These are phyloP conservation scores for Zapornia atra DNA, from an alignment of 2,113 vertebrate species.

Conservation along the genomic window DNA sequence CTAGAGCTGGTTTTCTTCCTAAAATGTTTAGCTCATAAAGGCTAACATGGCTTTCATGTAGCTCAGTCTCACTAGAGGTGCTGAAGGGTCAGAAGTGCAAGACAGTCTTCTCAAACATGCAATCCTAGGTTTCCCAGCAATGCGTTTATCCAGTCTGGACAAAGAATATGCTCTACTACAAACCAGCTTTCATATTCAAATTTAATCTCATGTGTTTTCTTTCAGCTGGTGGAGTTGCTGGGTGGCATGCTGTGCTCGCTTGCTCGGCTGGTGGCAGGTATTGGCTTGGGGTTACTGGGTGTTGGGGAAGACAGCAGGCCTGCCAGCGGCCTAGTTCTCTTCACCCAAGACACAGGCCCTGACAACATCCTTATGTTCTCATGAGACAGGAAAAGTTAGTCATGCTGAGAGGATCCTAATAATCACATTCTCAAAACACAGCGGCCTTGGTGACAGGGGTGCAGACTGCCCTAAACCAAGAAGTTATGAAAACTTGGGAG, in stretches of 20 bases:
- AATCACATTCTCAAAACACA: too few species aligned
- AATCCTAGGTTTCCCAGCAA: background rate
- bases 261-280: background rate
- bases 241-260: background rate
- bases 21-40: background rate
- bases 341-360: too few species aligned
- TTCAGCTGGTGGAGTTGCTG: background rate
- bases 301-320: too few species aligned
- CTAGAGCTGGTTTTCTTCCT: background rate
- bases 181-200: background rate
- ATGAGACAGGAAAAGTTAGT: too few species aligned
- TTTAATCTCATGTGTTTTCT: accelerated
- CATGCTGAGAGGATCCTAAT: too few species aligned
- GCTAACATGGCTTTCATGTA: background rate
- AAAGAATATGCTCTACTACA: background rate
- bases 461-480: too few species aligned
- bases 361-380: too few species aligned
- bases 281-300: background rate
- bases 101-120: background rate
- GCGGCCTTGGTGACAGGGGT: too few species aligned
- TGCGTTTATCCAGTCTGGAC: background rate
- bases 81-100: background rate
- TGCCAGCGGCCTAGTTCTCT: too few species aligned
- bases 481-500: too few species aligned
- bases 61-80: background rate